These are phyloP conservation scores for Chelmon rostratus DNA, from an alignment of 2,797 vertebrate species.

Conservation along the genomic window DNA sequence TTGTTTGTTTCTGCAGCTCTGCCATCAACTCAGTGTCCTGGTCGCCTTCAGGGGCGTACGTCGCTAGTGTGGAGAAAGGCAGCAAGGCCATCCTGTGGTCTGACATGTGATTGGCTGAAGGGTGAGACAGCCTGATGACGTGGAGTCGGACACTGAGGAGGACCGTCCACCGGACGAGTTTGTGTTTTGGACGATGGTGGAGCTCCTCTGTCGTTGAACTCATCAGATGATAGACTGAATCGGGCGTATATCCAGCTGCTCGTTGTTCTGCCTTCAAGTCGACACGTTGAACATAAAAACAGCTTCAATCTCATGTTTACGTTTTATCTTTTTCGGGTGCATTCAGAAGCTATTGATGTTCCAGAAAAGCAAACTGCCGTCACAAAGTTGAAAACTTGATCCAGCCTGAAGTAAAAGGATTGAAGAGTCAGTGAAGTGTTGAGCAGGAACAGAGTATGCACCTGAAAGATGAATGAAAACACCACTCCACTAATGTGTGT, in stretches of 20 bases:
- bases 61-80: slow-evolving; percentile 96
- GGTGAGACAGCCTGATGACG: not conserved
- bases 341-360: not conserved
- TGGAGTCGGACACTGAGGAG: not conserved
- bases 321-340: not conserved
- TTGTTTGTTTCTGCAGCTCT: slow-evolving; percentile 83
- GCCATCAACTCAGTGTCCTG: slow-evolving; percentile 94
- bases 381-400: not conserved
- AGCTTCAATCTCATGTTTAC: not conserved
- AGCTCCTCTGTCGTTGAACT: too few species aligned
- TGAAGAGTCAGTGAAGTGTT: not conserved
- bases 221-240: not conserved
- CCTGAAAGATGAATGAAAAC: not conserved
- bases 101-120: slow-evolving; percentile 86
- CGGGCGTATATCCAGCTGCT: not conserved
- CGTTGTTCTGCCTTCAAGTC: not conserved
- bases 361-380: not conserved
- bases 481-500: not conserved
- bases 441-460: not conserved
- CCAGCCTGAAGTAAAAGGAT: not conserved
- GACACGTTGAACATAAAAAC: not conserved
- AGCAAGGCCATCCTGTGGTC: slow-evolving; percentile 95
- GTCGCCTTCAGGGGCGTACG: slow-evolving; percentile 91
- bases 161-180: not conserved
- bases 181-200: not conserved